A percentile compares a stretch with the other conserved stretches of the same genome.
phyloP scores from a whole-genome alignment of 2,888 invertebrate genomes.

The Synergus japonicus region DNA sequence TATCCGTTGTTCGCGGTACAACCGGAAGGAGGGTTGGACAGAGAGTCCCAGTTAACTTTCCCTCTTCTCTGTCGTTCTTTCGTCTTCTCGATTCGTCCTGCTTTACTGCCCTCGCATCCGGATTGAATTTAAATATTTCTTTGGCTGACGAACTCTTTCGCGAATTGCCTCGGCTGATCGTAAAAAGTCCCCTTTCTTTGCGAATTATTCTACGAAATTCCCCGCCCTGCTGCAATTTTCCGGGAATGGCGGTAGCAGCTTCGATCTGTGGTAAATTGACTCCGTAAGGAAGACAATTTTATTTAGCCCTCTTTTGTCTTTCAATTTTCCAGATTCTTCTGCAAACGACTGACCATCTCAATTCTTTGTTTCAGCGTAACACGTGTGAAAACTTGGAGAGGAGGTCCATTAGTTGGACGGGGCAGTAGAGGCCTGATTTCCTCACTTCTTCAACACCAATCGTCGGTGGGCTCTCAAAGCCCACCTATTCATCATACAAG shows the following conservation, averaged over 20 bases:
- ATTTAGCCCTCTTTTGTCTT: not conserved
- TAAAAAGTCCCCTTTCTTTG: constrained; percentile 33
- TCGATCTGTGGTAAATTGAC: not conserved
- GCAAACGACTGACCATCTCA: not conserved
- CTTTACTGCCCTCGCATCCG: constrained; percentile 54
- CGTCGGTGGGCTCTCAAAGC: constrained; percentile 73
- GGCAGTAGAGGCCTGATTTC: constrained; percentile 53
- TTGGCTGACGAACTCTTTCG: constrained; percentile 60
- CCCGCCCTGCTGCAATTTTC: constrained; percentile 3
- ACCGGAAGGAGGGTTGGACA: constrained; percentile 51
- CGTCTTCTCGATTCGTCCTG: constrained; percentile 45
- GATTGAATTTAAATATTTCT: constrained; percentile 66
- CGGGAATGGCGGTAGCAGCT: not conserved
- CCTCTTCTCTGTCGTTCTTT: constrained; percentile 45
- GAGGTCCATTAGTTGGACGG: constrained; percentile 60
- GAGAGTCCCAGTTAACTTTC: constrained; percentile 55
- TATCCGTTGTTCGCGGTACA: constrained; percentile 54
- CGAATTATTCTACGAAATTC: constrained; percentile 30
- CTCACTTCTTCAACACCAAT: constrained; percentile 61
- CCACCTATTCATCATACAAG: constrained; percentile 83
- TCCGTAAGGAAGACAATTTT: not conserved
- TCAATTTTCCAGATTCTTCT: too few relatives aligned
- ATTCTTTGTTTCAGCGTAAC: constrained; percentile 67
- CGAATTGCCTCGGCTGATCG: constrained; percentile 44
- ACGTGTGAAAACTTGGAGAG: constrained; percentile 64